phyloP scores from a whole-genome alignment of 2,888 invertebrate species.

The Tryphoninae sp. region DNA sequence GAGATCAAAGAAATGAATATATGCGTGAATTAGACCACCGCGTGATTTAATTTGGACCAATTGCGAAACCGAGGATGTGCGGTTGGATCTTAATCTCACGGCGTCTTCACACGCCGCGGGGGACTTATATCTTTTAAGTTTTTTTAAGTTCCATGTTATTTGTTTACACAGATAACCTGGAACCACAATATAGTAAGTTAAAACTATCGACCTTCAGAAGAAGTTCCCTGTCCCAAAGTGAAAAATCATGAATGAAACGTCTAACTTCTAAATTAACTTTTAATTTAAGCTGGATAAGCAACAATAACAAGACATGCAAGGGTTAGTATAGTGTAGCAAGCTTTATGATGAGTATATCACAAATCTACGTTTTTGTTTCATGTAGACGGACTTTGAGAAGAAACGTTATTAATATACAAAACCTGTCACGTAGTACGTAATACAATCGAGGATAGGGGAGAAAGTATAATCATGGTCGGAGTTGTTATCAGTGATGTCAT shows the following conservation, averaged over 20 bases:
- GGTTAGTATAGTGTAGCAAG: conserved; percentile 6
- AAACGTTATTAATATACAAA: conserved; percentile 8
- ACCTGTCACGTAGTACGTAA: too few relatives aligned
- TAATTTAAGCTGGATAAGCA: conserved; percentile 10
- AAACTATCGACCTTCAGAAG: neutral
- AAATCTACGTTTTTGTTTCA: conserved; percentile 16
- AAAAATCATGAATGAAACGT: conserved; percentile 9
- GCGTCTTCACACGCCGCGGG: conserved; percentile 36
- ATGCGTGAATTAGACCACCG: neutral
- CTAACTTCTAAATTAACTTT: neutral
- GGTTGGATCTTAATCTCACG: conserved; percentile 29
- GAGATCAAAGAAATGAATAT: conserved; percentile 29
- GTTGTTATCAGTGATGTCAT: too few relatives aligned
- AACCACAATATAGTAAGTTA: conserved; percentile 8
- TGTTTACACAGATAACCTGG: conserved; percentile 47
- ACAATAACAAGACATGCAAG: conserved; percentile 11
- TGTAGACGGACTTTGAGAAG: conserved; percentile 1
- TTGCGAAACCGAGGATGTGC: conserved; percentile 44
- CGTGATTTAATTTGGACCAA: neutral
- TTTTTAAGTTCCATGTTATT: neutral
- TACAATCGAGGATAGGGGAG: too few relatives aligned
- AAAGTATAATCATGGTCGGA: too few relatives aligned
- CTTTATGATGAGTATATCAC: neutral
- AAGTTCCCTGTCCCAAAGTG: conserved; percentile 5
- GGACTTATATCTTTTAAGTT: conserved; percentile 11